Base-by-base conservation (phyloP, 2,113 vertebrate genomes). In the Ceyx melanurus region DNA sequence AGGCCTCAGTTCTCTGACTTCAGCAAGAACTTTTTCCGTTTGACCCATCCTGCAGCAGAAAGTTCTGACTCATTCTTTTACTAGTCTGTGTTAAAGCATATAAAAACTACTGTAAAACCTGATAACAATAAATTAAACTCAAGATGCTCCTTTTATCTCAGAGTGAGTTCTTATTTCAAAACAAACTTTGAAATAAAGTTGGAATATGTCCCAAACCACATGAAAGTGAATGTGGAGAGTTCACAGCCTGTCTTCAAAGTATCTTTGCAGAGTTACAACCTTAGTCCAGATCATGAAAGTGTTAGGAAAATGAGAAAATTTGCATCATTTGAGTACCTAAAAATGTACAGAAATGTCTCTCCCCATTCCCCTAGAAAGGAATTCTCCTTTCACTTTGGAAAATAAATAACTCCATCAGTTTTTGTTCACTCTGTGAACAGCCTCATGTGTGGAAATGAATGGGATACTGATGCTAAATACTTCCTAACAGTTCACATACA, bases 181-280 rank as follows among this genome's bases (percentile, higher is more conserved):
- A 75, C 25, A 65, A 57, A 68, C 45, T 68, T 86, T 79, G 48
- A 78, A 75, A 72, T 45, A n/a, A 78, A 89, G 33, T 28, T 95
- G 92, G 77, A 88, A 8, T 72, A 37, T 42, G 28, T 84, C 35
- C 61, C 86, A 96, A 78, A 73, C 83, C 90, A 82, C 90, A 58
- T 45, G 42, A 92, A 90, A 84, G 77, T 25, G 45, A 70, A 29
- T 29, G 15, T 50, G 46, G 68, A 73, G 66, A 50, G n/a, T 76
- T 88, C 33, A 3, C 35, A 81, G 16, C 51, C 51, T 90, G 54
- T 86, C 76, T 77, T 77, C 66, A 60, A 67, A 90, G 46, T 33
- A 11, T 35, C 80, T 91, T 50, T 10, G 9, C 29, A 74, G n/a
- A 91, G 11, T n/a, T n/a, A n/a, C 29, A 62, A n/a, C 20, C n/a